phyloP scores from a whole-genome alignment of 2,888 invertebrate genomes.

The Luperina testacea region DNA sequence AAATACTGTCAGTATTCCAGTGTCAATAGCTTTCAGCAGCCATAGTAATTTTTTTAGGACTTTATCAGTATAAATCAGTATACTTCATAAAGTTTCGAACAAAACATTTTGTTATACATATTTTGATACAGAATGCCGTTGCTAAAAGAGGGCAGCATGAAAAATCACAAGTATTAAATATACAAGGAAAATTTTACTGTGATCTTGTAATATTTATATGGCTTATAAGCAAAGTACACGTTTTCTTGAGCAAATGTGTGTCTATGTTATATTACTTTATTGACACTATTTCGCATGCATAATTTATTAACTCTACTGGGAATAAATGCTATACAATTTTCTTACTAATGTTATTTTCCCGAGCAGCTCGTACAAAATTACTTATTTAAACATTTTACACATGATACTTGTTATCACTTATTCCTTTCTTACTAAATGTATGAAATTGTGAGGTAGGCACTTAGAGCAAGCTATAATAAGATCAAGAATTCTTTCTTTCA shows the following conservation, averaged over 20 bases:
- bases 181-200: slow-evolving; percentile 35
- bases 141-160: neutral
- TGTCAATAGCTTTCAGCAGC: no score
- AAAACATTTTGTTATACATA: neutral
- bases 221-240: slow-evolving; percentile 51
- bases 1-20: neutral
- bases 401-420: neutral
- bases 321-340: slow-evolving; percentile 10
- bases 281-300: slow-evolving; percentile 38
- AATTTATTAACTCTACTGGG: slow-evolving; percentile 26
- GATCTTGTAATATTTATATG: slow-evolving; percentile 30
- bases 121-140: neutral
- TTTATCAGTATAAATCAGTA: neutral
- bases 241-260: slow-evolving; percentile 53
- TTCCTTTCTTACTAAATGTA: neutral
- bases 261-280: slow-evolving; percentile 51
- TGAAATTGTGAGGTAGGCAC: neutral
- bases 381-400: slow-evolving; percentile 11
- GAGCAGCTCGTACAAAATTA: neutral
- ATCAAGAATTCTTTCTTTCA: slow-evolving; percentile 27
- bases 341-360: slow-evolving; percentile 22
- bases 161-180: slow-evolving; percentile 23
- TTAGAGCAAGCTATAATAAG: neutral
- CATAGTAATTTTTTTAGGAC: neutral
- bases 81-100: neutral